Evolutionary conservation across 2,113 vertebrate genomes (phyloP).

Genomic region (Siniperca knerii): DNA sequence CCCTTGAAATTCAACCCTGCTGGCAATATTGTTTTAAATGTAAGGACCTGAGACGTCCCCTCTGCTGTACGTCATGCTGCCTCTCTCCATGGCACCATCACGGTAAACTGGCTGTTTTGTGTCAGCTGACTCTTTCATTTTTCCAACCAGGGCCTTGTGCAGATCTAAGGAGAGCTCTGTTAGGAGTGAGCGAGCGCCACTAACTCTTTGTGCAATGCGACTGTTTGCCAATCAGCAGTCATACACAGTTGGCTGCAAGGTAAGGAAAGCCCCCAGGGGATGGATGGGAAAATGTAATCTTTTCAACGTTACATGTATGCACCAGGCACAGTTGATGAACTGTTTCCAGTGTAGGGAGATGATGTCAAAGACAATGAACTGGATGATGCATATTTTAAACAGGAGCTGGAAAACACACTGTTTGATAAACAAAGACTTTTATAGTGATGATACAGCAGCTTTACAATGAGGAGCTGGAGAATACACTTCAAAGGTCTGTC

Average conservation of each 20-base stretch:
- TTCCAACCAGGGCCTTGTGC: not conserved
- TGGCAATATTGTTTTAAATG: not conserved
- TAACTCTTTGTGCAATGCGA: slow-evolving; percentile 17
- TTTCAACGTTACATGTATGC: not conserved
- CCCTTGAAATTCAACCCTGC: not conserved
- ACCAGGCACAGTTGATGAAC: slow-evolving; percentile 25
- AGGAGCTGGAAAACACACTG: not conserved
- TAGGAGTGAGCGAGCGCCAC: not conserved
- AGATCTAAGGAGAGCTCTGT: slow-evolving; percentile 9
- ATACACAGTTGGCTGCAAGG: slow-evolving; percentile 24
- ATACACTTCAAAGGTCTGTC: slow-evolving; percentile 1
- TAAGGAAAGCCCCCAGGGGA: slow-evolving; percentile 4
- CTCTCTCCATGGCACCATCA: not conserved
- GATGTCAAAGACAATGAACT: slow-evolving; percentile 34
- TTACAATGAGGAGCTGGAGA: not conserved
- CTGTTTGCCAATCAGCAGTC: slow-evolving; percentile 35
- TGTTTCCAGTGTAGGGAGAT: not conserved
- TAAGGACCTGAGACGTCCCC: not conserved
- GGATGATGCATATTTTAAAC: slow-evolving; percentile 27
- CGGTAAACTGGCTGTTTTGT: not conserved
- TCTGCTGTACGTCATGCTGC: not conserved
- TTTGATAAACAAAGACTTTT: slow-evolving; percentile 35
- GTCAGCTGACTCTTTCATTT: slow-evolving; percentile 13
- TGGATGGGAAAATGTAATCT: slow-evolving; percentile 18
- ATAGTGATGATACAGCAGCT: slow-evolving; percentile 24